These are phyloP conservation scores for Coregonus sp. DNA, from an alignment of 2,797 vertebrate species.

Conservation along the genomic window DNA sequence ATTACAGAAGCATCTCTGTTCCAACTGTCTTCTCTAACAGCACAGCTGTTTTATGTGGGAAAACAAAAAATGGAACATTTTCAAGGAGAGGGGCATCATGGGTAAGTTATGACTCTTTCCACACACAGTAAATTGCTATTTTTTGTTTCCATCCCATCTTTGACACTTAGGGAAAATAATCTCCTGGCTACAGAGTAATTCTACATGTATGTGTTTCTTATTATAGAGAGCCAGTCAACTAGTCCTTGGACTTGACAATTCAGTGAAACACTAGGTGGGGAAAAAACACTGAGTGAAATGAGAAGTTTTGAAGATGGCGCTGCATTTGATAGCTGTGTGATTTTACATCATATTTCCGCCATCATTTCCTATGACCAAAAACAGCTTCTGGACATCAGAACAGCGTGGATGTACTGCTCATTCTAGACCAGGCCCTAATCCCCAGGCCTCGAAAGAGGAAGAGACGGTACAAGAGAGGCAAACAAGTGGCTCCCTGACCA, in stretches of 20 bases:
- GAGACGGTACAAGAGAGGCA: too few species aligned
- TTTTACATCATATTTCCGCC: too few species aligned
- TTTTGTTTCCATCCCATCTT: neutral
- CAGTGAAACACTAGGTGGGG: neutral
- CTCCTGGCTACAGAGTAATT: constrained; percentile 29
- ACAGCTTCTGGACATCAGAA: too few species aligned
- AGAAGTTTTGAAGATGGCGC: too few species aligned
- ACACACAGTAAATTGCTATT: neutral
- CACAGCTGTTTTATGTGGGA: constrained; percentile 22
- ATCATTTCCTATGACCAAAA: too few species aligned
- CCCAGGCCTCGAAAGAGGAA: too few species aligned
- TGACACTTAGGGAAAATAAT: neutral
- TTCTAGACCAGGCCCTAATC: too few species aligned
- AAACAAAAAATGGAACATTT: constrained; percentile 9
- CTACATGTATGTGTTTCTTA: constrained; percentile 52
- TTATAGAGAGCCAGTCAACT: constrained; percentile 43
- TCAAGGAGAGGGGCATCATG: neutral
- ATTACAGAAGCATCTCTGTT: neutral
- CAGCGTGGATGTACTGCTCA: too few species aligned
- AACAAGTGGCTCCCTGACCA: too few species aligned
- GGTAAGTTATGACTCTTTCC: neutral
- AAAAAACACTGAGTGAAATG: neutral
- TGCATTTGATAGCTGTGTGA: too few species aligned
- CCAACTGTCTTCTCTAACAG: constrained; percentile 40
- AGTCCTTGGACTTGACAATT: constrained; percentile 57